Evolutionary conservation across 2,888 invertebrate species (phyloP), one percentile per base, ranked within the genome.

Genomic region (Lottia scabra): DNA sequence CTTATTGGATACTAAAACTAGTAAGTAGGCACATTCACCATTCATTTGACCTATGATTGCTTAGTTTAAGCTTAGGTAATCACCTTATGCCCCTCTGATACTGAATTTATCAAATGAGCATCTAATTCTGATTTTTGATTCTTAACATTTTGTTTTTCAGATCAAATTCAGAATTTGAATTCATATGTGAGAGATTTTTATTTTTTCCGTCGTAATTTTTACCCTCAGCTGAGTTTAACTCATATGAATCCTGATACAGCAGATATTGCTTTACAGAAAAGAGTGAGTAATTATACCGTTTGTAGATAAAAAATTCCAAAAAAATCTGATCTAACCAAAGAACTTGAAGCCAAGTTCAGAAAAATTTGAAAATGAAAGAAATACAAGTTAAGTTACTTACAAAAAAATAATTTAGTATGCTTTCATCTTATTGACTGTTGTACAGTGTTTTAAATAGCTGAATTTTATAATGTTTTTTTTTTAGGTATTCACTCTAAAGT

Each of bases 1-100:
- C 86, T 91, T 99, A n/a, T 95, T 98, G 0, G 99, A 99, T 89
- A 95, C 97, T 81, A 99, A 99, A 92, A 98, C 98, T 71, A 96
- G 98, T 98, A 91, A 93, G 86, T 79, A 10, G n/a, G n/a, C n/a
- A n/a, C n/a, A n/a, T n/a, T n/a, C n/a, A n/a, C n/a, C n/a, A n/a
- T n/a, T n/a, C n/a, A n/a, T n/a, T n/a, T n/a, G n/a, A n/a, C n/a
- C n/a, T n/a, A n/a, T n/a, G n/a, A n/a, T n/a, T n/a, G n/a, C n/a
- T n/a, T n/a, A n/a, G n/a, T n/a, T n/a, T n/a, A n/a, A n/a, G n/a
- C n/a, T n/a, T n/a, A n/a, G 43, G 19, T 66, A 12, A 5, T 66
- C 19, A 12, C 66, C 2, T 43, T 13, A 26, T 43, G 44, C n/a
- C 2, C 12, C 1, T 16, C 56, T 56, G 8, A 2, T 8, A 56